Conservation (phyloP, 2,888 invertebrate species). For the Zhengitettix transpicula region DNA sequence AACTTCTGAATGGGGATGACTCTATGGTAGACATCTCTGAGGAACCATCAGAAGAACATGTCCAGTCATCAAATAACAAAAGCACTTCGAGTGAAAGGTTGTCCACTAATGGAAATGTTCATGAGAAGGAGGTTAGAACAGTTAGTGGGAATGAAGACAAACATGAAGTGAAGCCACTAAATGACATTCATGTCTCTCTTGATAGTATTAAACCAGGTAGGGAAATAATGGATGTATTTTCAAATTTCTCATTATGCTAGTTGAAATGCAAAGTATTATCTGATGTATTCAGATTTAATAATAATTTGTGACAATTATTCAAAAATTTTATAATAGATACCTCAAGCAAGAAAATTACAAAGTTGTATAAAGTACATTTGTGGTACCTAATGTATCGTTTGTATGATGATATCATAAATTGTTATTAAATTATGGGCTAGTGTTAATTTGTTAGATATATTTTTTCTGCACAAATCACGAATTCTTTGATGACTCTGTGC, state of each 20-base stretch:
- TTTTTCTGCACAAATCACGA: too few relatives aligned
- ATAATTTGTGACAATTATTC: too few relatives aligned
- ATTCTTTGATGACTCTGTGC: too few relatives aligned
- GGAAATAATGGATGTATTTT: background rate
- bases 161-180: slow-evolving; percentile 34
- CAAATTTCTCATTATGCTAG: background rate
- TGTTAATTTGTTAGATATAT: too few relatives aligned
- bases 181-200: slow-evolving; percentile 56
- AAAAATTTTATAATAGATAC: too few relatives aligned
- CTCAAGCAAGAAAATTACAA: too few relatives aligned
- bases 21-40: slow-evolving; percentile 39
- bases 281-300: too few relatives aligned
- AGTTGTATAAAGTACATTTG: too few relatives aligned
- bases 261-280: too few relatives aligned
- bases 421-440: too few relatives aligned
- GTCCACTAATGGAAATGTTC: slow-evolving; percentile 6
- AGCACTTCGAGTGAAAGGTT: background rate
- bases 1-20: slow-evolving; percentile 28
- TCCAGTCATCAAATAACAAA: background rate
- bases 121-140: slow-evolving; percentile 21
- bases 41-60: slow-evolving; percentile 16
- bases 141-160: slow-evolving; percentile 9
- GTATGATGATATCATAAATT: too few relatives aligned
- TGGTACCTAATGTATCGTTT: too few relatives aligned
- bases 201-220: slow-evolving; percentile 58